Base-by-base conservation (phyloP, 2,797 vertebrate species). In the Ctenochaetus hawaiiensis region DNA sequence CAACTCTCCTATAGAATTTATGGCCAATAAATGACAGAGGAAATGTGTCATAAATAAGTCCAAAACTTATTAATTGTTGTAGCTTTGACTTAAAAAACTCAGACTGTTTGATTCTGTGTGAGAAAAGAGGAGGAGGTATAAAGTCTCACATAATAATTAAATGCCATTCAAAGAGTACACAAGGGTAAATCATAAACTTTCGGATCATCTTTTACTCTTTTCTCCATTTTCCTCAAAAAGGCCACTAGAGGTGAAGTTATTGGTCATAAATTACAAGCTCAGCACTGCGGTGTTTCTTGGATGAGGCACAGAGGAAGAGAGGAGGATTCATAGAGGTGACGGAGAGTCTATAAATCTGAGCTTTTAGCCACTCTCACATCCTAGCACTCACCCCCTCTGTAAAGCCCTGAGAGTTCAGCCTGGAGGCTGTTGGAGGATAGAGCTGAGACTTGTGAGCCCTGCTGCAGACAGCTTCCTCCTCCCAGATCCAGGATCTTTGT, bases 341-440 rank as follows among this genome's bases (percentile, higher is more conserved):
- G 68, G 45, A 52, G 30, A 58, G 57, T 30, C 26, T 54, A 68
- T 87, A 64, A 78, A 72, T 71, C 62, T 56, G 47, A 72, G 73
- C 79, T 75, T 84, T 88, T 76, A 84, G 51, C 44, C 66, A 49
- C 72, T 84, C 85, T 52, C 67, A 88, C 60, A 11, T 83, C 75
- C 51, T 41, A n/a, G 53, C 61, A 54, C 30, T 66, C 67, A 82
- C 77, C 73, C 85, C 75, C 71, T 30, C 72, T 64, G 78, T 80
- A 82, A 73, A 86, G 58, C 86, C 76, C 72, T 61, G 4, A 66
- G 67, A 77, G 58, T 77, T 73, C 6, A 43, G 67, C 77, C 60
- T 58, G 14, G 64, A 72, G 81, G 81, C 80, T 85, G 82, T 53
- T 23, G 56, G 44, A 83, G 86, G 80, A 78, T 66, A 66, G 53